Evolutionary conservation across 2,888 invertebrate species (phyloP).

Genomic region (Drymonia ruficornis): DNA sequence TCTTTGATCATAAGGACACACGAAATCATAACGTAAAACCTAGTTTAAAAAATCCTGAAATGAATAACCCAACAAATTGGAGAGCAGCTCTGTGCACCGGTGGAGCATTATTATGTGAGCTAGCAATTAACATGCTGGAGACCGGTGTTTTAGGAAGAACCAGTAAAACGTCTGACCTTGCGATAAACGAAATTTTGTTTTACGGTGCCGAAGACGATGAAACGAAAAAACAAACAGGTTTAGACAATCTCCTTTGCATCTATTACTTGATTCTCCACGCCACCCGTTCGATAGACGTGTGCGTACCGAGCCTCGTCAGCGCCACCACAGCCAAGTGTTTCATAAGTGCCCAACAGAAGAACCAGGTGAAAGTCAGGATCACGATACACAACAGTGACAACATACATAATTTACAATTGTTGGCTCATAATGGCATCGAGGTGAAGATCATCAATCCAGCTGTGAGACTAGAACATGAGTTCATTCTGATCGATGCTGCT

Average conservation of each 20-base stretch:
- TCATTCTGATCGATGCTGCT: slow-evolving; percentile 58
- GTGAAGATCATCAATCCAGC: slow-evolving; percentile 54
- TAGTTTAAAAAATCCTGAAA: neutral
- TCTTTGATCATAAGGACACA: neutral
- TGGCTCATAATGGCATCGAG: slow-evolving; percentile 54
- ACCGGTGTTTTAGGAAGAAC: slow-evolving; percentile 11
- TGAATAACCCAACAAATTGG: slow-evolving; percentile 15
- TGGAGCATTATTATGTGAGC: slow-evolving; percentile 15
- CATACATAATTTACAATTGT: slow-evolving; percentile 39
- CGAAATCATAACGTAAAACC: neutral
- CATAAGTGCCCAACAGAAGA: slow-evolving; percentile 47
- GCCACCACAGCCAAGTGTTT: slow-evolving; percentile 57
- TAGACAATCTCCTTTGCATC: slow-evolving; percentile 62
- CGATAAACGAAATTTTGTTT: slow-evolving; percentile 62
- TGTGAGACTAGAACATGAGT: slow-evolving; percentile 61
- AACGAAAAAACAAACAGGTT: slow-evolving; percentile 46
- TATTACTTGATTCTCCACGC: slow-evolving; percentile 61
- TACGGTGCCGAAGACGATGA: slow-evolving; percentile 57
- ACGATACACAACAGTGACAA: slow-evolving; percentile 53
- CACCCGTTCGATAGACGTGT: slow-evolving; percentile 56
- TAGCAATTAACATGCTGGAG: slow-evolving; percentile 19
- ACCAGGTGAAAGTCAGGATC: slow-evolving; percentile 51
- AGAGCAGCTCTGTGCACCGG: slow-evolving; percentile 17
- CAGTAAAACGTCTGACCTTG: slow-evolving; percentile 31
- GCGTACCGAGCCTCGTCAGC: slow-evolving; percentile 59